Percentiles rank a stretch among this genome's conserved stretches.
These are phyloP conservation scores for Ptilorrhoa leucosticta DNA, from an alignment of 2,113 vertebrate species.

Conservation along the genomic window DNA sequence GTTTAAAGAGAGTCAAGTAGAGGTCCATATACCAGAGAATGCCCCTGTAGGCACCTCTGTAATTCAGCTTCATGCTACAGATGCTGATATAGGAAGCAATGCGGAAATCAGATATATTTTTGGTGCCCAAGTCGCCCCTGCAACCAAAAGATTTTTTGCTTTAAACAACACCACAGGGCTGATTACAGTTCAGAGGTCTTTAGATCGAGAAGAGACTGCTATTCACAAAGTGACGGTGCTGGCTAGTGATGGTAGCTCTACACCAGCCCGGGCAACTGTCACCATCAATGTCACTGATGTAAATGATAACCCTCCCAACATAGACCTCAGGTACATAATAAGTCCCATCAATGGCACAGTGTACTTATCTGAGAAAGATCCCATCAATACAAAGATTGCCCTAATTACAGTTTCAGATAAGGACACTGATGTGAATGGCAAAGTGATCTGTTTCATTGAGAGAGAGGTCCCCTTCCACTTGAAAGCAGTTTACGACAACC, in stretches of 20 bases:
- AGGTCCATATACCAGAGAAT: conserved; percentile 95
- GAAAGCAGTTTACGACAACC: conserved; percentile 98
- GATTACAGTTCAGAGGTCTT: conserved; percentile 91
- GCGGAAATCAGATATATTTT: conserved; percentile 97
- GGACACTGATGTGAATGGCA: conserved; percentile 98
- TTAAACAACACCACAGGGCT: conserved; percentile 93
- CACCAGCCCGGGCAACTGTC: conserved; percentile 90
- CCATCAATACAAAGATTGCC: conserved; percentile 97
- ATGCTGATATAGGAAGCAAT: conserved; percentile 94
- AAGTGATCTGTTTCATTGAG: conserved; percentile 98
- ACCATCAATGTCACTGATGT: conserved; percentile 98
- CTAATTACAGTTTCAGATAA: conserved; percentile 98
- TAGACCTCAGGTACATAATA: conserved; percentile 98
- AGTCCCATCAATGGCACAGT: conserved; percentile 98
- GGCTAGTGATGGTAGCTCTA: conserved; percentile 97
- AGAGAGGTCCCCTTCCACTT: conserved; percentile 97
- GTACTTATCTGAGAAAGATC: conserved; percentile 98
- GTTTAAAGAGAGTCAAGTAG: conserved; percentile 95
- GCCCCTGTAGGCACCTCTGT: conserved; percentile 93
- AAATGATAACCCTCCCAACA: conserved; percentile 97
- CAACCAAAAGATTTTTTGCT: conserved; percentile 95
- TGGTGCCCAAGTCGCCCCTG: conserved; percentile 91
- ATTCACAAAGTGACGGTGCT: conserved; percentile 95
- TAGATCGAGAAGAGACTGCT: conserved; percentile 96
- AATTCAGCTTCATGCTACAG: conserved; percentile 93